These are phyloP conservation scores for Triplophysa rosa DNA, from an alignment of 2,113 vertebrate genomes.

Conservation along the genomic window DNA sequence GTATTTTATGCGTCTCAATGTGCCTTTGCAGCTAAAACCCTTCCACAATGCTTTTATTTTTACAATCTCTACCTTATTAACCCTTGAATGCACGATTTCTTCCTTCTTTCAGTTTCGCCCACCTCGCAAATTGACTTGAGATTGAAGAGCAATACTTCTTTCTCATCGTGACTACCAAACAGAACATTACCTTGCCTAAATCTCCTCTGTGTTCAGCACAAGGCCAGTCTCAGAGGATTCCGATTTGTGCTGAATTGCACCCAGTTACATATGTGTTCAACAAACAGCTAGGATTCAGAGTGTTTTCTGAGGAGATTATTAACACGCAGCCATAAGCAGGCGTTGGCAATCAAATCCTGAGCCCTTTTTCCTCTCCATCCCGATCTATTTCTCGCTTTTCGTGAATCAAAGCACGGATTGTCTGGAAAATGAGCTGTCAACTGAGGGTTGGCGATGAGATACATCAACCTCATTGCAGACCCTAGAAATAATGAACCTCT, in stretches of 20 bases:
- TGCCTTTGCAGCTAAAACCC: conserved; percentile 43
- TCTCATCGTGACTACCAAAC: conserved; percentile 59
- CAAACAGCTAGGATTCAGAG: conserved; percentile 75
- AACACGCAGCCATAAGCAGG: conserved; percentile 71
- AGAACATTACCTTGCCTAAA: conserved; percentile 73
- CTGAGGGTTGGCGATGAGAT: conserved; percentile 70
- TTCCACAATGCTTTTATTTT: conserved; percentile 3
- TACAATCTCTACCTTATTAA: conserved; percentile 59
- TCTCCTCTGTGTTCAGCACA: conserved; percentile 67
- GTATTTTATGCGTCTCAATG: neutral
- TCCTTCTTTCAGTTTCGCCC: conserved; percentile 33
- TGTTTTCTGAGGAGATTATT: conserved; percentile 76
- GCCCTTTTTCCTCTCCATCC: conserved; percentile 39
- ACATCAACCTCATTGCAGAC: conserved; percentile 74
- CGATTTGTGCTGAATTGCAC: conserved; percentile 64
- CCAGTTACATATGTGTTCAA: conserved; percentile 68
- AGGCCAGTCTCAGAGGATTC: conserved; percentile 68
- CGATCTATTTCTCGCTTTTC: conserved; percentile 52
- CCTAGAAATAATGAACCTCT: conserved; percentile 75
- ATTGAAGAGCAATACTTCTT: conserved; percentile 60
- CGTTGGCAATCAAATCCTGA: conserved; percentile 70
- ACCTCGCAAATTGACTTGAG: conserved; percentile 62
- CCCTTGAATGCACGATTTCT: conserved; percentile 59
- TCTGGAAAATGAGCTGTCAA: conserved; percentile 78
- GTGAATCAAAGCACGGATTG: conserved; percentile 73